phyloP scores from a whole-genome alignment of 2,797 vertebrate genomes.

The Myripristis murdjan region DNA sequence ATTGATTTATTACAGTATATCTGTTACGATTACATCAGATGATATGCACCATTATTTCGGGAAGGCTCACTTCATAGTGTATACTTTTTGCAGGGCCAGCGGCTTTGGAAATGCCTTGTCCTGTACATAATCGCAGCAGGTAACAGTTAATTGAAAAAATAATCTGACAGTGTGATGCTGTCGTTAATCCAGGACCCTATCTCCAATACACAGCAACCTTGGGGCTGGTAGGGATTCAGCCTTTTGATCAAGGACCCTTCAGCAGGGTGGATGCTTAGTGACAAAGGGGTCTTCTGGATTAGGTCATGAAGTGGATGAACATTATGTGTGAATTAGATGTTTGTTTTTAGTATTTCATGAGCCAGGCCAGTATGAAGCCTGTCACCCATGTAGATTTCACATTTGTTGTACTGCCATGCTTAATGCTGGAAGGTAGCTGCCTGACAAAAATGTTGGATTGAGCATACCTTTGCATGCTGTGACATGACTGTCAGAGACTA shows the following conservation, averaged over 20 bases:
- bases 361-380: neutral
- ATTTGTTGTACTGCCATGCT: slow-evolving; percentile 5
- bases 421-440: slow-evolving; percentile 25
- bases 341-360: neutral
- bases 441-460: slow-evolving; percentile 42
- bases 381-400: slow-evolving; percentile 3
- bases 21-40: neutral
- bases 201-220: neutral
- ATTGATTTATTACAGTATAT: neutral
- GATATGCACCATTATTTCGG: neutral
- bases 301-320: neutral
- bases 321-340: neutral
- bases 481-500: slow-evolving; percentile 46
- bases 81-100: neutral
- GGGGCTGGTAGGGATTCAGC: neutral
- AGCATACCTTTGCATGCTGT: slow-evolving; percentile 71
- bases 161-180: neutral
- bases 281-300: neutral
- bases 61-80: neutral
- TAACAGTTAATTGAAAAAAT: neutral
- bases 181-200: neutral
- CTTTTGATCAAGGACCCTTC: slow-evolving; percentile 2
- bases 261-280: too few species aligned
- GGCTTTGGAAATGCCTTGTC: neutral
- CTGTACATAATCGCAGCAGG: neutral